Conservation (phyloP, 1,140 invertebrate genomes). For the Saccostrea glomerata region DNA sequence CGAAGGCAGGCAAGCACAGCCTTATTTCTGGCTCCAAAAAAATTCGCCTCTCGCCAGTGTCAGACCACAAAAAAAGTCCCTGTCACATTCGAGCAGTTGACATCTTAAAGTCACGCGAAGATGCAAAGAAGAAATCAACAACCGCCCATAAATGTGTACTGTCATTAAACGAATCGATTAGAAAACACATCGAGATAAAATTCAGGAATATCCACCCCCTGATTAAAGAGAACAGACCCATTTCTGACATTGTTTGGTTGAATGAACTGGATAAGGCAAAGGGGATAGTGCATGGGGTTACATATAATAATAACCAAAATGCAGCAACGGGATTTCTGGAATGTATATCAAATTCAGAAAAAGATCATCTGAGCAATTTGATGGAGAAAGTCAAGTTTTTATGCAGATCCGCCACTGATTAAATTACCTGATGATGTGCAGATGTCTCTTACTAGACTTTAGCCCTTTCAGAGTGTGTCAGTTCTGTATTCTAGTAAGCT, state of each 20-base stretch:
- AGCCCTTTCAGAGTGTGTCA: too few relatives aligned
- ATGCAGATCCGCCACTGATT: too few relatives aligned
- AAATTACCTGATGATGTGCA: too few relatives aligned
- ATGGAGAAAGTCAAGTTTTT: too few relatives aligned
- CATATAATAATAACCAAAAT: constrained; percentile 19
- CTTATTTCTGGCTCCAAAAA: background rate
- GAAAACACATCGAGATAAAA: constrained; percentile 9
- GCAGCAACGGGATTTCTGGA: background rate
- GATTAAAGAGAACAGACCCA: background rate
- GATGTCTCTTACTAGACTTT: too few relatives aligned
- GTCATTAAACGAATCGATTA: background rate
- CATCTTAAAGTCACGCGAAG: background rate
- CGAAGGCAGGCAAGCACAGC: background rate
- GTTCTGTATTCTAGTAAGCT: too few relatives aligned
- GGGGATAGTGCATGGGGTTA: background rate
- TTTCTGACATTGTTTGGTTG: constrained; percentile 11
- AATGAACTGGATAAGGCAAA: constrained; percentile 11
- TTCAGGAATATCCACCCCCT: constrained; percentile 18
- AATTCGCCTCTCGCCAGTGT: background rate
- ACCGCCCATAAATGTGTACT: background rate
- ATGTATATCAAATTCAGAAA: background rate
- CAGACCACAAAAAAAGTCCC: background rate
- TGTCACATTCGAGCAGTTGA: background rate
- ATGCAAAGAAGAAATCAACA: background rate
- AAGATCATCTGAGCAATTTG: too few relatives aligned